Percentiles rank a stretch among this genome's conserved stretches.
Evolutionary conservation across 2,113 vertebrate genomes (phyloP).

Genomic region (Sander lucioperca): DNA sequence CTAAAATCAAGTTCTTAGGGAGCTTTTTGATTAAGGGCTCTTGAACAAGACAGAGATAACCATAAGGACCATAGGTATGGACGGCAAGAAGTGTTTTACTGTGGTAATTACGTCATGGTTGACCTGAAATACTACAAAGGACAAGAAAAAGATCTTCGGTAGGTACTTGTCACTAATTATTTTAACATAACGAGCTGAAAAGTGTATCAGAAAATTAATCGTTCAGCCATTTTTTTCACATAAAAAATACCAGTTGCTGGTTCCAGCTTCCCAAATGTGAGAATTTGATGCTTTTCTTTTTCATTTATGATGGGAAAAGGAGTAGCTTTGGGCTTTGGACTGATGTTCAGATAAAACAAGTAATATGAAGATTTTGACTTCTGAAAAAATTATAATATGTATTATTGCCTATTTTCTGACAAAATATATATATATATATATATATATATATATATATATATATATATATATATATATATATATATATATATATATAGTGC

Average conservation of each 20-base stretch:
- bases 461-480: too few relatives aligned
- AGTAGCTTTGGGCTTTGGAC: neutral
- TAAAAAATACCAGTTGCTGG: neutral
- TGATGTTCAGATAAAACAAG: neutral
- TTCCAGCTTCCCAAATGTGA: neutral
- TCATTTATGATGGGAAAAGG: neutral
- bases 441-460: too few relatives aligned
- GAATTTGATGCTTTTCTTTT: neutral
- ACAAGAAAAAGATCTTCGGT: conserved; percentile 15
- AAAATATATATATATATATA: too few relatives aligned
- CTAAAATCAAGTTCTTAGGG: conserved; percentile 36
- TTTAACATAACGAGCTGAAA: neutral
- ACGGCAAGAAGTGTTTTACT: conserved; percentile 1
- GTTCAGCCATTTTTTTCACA: neutral
- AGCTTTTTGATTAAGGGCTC: conserved; percentile 54
- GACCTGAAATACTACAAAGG: conserved; percentile 19
- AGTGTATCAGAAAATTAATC: neutral
- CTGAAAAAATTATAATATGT: neutral
- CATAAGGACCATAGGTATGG: conserved; percentile 7
- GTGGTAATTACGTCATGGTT: neutral
- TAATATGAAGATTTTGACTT: neutral
- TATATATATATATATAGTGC: too few relatives aligned
- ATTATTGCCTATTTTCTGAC: neutral
- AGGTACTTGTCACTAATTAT: conserved; percentile 16
- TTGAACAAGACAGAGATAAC: conserved; percentile 11